Base-by-base conservation (phyloP, 2,797 vertebrate genomes). In the Sparus aurata region DNA sequence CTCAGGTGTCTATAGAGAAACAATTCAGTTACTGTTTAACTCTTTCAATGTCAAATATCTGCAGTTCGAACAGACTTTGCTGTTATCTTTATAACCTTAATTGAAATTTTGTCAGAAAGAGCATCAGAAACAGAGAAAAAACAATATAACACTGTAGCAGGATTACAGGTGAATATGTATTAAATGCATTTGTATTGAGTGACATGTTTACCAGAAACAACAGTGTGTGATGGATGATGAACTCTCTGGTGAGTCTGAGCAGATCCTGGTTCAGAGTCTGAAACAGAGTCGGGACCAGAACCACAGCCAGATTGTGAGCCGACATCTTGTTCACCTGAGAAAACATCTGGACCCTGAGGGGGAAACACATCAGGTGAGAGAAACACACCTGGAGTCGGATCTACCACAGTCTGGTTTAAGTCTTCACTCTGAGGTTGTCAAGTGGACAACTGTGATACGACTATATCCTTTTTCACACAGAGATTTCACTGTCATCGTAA, bases 261-360 rank as follows among this genome's bases (percentile, higher is more conserved):
- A 95, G 78, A 38, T 92, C 87, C 12, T 81, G 80, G 87, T 79
- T 95, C 84, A 95, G 12, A 61, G 54, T 68, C 68, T 93, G 87
- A 62, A 96, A 96, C 60, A 96, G 78, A 0, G 91, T 91, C 0
- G 95, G 95, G 6, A 91, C 91, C 47, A 96, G 90, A 47, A 96
- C 93, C 84, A 95, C 43, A 0, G 95, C 94, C 87, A 96, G 91
- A 79, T 95, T 96, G 0, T 95, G 90, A 13, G 93, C 93, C 0
- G 95, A 95, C 95, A 96, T 96, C 69, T 80, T 90, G 90, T 96
- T 96, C 12, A 87, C 88, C 76, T 85, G 81, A 50, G 94, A 95
- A 84, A 92, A 93, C 27, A 91, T 20, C 90, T 96, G 95, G 22
- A 96, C 88, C 71, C 95, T 96, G 83, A 9, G 10, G 23, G 63